These are phyloP conservation scores for Okapia johnstoni DNA, from an alignment of 2,113 vertebrate species.

Conservation along the genomic window DNA sequence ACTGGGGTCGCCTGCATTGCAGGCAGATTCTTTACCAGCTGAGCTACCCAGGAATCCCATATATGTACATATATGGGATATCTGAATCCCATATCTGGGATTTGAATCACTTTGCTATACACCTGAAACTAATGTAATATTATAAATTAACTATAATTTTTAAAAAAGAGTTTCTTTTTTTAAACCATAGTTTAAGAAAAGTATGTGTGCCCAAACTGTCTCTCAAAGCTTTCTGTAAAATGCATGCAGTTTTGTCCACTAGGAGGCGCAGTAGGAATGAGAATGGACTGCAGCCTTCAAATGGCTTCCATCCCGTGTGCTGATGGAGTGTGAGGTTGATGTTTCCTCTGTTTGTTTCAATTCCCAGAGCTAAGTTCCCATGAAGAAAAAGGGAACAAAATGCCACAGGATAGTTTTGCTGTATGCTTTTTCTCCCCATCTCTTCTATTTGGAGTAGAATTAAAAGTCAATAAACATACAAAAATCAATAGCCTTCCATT, in stretches of 20 bases:
- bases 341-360: not conserved
- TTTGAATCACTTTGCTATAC: not conserved
- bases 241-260: conserved; percentile 23
- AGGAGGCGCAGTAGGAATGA: conserved; percentile 1
- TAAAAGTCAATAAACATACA: not conserved
- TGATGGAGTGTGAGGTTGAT: accelerated
- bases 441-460: not conserved
- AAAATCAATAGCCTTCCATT: not conserved
- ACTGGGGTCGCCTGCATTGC: not conserved
- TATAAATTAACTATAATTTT: not conserved
- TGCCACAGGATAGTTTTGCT: not conserved
- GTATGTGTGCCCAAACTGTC: not conserved
- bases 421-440: not conserved
- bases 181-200: not conserved
- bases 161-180: not conserved
- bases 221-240: not conserved
- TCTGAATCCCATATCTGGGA: not conserved
- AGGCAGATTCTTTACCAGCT: not conserved
- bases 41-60: not conserved
- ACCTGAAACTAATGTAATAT: not conserved
- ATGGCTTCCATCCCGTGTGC: accelerated
- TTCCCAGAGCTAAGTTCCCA: not conserved
- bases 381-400: not conserved
- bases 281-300: not conserved
- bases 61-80: not conserved